Conservation (phyloP, 2,797 vertebrate species). For the Ambastaia sidthimunki region DNA sequence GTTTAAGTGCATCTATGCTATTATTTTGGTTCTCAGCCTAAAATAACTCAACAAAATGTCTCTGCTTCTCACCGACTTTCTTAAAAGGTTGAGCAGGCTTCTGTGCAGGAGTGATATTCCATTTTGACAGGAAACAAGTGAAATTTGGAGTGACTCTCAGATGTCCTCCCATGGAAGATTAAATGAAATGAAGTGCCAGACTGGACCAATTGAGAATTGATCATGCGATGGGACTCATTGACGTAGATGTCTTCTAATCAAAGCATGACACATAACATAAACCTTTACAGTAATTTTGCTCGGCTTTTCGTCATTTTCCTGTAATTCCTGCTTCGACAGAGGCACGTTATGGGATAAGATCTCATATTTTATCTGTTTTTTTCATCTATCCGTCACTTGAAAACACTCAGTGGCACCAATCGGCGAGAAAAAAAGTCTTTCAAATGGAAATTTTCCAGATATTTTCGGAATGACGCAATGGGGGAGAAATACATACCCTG, state of each 20-base stretch:
- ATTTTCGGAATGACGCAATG: slow-evolving; percentile 59
- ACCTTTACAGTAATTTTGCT: neutral
- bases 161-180: slow-evolving; percentile 28
- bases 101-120: slow-evolving; percentile 28
- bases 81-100: slow-evolving; percentile 5
- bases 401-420: slow-evolving; percentile 47
- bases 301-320: neutral
- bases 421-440: slow-evolving; percentile 46
- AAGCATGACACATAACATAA: slow-evolving; percentile 5
- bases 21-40: slow-evolving; percentile 27
- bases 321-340: slow-evolving; percentile 8
- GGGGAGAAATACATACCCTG: slow-evolving; percentile 47
- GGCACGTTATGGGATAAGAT: slow-evolving; percentile 25
- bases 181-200: slow-evolving; percentile 16
- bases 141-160: slow-evolving; percentile 15
- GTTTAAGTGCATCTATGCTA: slow-evolving; percentile 24
- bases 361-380: slow-evolving; percentile 18
- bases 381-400: slow-evolving; percentile 57
- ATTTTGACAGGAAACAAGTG: slow-evolving; percentile 8
- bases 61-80: slow-evolving; percentile 24
- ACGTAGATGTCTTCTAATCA: neutral
- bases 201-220: neutral
- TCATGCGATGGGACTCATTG: neutral
- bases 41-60: slow-evolving; percentile 36
- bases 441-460: slow-evolving; percentile 53